Evolutionary conservation across 2,113 vertebrate species (phyloP).

Genomic region (Colistium nudipinnis): DNA sequence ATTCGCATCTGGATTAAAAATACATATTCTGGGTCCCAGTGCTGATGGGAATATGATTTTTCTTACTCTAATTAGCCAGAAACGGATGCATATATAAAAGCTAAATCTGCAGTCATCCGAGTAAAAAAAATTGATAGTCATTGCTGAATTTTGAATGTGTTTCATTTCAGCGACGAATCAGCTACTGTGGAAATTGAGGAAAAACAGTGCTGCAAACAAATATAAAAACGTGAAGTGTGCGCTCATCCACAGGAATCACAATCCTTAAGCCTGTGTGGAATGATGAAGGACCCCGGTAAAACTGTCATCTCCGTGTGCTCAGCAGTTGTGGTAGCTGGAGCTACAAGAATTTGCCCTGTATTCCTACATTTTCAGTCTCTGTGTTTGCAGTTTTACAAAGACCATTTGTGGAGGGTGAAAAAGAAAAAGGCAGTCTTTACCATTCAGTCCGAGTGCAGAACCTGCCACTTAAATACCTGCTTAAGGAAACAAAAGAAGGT

Average conservation of each 20-base stretch:
- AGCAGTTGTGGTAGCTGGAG: no score
- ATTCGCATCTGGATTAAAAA: background rate
- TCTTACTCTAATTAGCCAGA: background rate
- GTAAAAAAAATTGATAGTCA: background rate
- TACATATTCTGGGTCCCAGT: background rate
- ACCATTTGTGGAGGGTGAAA: background rate
- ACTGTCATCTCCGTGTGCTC: no score
- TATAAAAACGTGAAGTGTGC: no score
- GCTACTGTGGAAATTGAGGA: background rate
- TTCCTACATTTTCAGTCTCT: background rate
- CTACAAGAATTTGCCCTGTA: background rate
- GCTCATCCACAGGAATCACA: slow-evolving; percentile 17
- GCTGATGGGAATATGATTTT: background rate
- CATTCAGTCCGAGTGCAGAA: background rate
- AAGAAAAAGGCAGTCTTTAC: background rate
- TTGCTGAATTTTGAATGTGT: background rate
- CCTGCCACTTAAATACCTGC: background rate
- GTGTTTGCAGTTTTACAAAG: slow-evolving; percentile 2
- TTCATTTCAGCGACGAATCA: background rate
- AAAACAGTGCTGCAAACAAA: no score
- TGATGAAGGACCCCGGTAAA: background rate
- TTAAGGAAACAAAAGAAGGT: slow-evolving; percentile 9
- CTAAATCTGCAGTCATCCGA: background rate
- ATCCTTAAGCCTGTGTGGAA: no score
- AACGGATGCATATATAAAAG: background rate